These are phyloP conservation scores for Dendrolimus kikuchii DNA, from an alignment of 1,140 invertebrate genomes.

Conservation along the genomic window DNA sequence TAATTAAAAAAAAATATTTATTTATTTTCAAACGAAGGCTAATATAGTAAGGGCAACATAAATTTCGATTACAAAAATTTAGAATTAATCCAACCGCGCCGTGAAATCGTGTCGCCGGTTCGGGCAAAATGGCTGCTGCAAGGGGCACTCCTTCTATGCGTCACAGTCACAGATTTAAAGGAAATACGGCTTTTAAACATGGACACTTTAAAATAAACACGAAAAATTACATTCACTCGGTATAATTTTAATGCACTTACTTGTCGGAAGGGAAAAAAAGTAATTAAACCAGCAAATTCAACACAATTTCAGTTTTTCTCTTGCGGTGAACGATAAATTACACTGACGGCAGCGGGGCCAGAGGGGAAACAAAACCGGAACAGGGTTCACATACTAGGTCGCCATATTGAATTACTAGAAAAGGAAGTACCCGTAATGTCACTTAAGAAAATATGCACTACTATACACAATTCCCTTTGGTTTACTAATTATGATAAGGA, in stretches of 20 bases:
- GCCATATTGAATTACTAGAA: constrained; percentile 37
- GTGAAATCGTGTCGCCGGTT: constrained; percentile 69
- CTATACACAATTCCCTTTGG: neutral
- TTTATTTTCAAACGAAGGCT: neutral
- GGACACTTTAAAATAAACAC: constrained; percentile 40
- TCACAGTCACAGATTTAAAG: constrained; percentile 62
- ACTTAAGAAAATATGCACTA: too few species aligned
- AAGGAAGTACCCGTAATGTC: constrained; percentile 14
- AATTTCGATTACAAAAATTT: constrained; percentile 29
- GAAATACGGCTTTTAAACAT: constrained; percentile 33
- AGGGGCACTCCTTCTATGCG: constrained; percentile 72
- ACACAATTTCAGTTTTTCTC: constrained; percentile 70
- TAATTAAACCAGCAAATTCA: constrained; percentile 70
- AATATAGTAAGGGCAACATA: constrained; percentile 7
- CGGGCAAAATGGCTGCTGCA: constrained; percentile 71
- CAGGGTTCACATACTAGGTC: constrained; percentile 61
- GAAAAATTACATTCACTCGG: constrained; percentile 42
- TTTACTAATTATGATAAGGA: too few species aligned
- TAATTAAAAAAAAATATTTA: too few species aligned
- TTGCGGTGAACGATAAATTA: constrained; percentile 71
- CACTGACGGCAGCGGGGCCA: constrained; percentile 69
- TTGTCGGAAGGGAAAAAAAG: constrained; percentile 71
- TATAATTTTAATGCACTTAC: constrained; percentile 63
- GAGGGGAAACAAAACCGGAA: constrained; percentile 70
- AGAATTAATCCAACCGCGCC: constrained; percentile 41